Evolutionary conservation across 2,888 invertebrate genomes (phyloP).

Genomic region (Torymus aiolomorphi): DNA sequence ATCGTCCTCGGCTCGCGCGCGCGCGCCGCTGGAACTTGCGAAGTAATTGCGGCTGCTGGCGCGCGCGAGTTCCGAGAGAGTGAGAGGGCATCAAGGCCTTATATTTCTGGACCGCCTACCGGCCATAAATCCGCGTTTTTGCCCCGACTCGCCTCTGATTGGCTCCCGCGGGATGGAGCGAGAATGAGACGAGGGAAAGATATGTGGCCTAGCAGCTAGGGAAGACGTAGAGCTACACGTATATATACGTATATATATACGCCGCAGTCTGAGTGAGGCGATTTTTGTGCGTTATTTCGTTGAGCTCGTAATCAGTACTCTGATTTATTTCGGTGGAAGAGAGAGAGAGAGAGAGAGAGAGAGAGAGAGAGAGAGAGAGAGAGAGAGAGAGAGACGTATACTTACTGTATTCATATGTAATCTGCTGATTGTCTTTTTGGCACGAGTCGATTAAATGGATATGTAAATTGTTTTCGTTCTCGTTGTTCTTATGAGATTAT

Average conservation of each 20-base stretch:
- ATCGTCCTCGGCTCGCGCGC: conserved; percentile 62
- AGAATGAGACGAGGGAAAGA: no score
- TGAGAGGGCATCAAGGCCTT: conserved; percentile 51
- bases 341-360: conserved; percentile 21
- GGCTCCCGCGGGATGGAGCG: conserved; percentile 64
- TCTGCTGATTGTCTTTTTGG: background rate
- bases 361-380: no score
- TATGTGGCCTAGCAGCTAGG: no score
- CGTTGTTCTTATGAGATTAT: no score
- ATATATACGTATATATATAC: no score
- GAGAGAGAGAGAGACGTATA: background rate
- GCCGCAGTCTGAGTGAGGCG: no score
- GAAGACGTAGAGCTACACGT: no score
- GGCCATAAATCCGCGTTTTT: conserved; percentile 72
- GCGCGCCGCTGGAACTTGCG: conserved; percentile 61
- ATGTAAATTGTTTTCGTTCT: no score
- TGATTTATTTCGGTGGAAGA: no score
- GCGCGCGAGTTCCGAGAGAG: conserved; percentile 21
- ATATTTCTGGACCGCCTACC: conserved; percentile 65
- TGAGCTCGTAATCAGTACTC: no score
- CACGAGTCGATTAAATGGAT: conserved; percentile 2
- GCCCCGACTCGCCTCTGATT: conserved; percentile 65
- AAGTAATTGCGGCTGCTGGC: conserved; percentile 70
- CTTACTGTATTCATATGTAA: no score
- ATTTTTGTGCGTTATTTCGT: no score